Conservation (phyloP, 1,140 invertebrate species). For the Drosophila chauvacae region DNA sequence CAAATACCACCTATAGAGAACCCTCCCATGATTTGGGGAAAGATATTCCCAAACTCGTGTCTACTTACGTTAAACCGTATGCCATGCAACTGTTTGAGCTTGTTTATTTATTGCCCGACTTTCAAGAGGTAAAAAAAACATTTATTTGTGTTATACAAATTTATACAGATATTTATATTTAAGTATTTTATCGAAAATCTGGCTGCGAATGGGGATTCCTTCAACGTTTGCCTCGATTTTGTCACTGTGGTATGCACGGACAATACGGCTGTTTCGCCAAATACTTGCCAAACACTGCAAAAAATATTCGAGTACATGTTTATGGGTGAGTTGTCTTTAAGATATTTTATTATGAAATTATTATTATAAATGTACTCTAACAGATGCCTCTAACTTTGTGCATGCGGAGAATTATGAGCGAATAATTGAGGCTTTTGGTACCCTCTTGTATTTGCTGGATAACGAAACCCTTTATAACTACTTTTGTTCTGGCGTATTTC, state of each 20-base stretch:
- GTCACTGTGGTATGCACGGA: slow-evolving; percentile 31
- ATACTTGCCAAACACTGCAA: slow-evolving; percentile 29
- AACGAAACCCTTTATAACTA: slow-evolving; percentile 19
- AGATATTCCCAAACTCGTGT: slow-evolving; percentile 21
- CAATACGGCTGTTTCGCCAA: slow-evolving; percentile 2
- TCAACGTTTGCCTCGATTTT: slow-evolving; percentile 45
- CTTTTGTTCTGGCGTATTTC: slow-evolving; percentile 45
- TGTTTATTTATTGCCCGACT: slow-evolving; percentile 41
- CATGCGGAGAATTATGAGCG: slow-evolving; percentile 36
- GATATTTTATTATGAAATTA: not conserved
- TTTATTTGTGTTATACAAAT: not conserved
- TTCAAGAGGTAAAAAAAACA: slow-evolving; percentile 39
- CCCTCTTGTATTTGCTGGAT: slow-evolving; percentile 29
- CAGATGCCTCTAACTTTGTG: slow-evolving; percentile 52
- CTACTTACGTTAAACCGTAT: slow-evolving; percentile 34
- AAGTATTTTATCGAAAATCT: slow-evolving; percentile 11
- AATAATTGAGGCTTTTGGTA: slow-evolving; percentile 46
- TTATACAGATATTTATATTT: not conserved
- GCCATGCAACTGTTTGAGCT: slow-evolving; percentile 31
- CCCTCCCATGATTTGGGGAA: not conserved
- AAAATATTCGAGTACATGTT: slow-evolving; percentile 57
- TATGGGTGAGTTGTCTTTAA: slow-evolving; percentile 20
- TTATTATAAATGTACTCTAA: not conserved
- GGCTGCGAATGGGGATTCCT: slow-evolving; percentile 6
- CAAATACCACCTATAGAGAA: slow-evolving; percentile 12